Conservation (phyloP, 2,113 vertebrate species). For the Ornithorhynchus anatinus region DNA sequence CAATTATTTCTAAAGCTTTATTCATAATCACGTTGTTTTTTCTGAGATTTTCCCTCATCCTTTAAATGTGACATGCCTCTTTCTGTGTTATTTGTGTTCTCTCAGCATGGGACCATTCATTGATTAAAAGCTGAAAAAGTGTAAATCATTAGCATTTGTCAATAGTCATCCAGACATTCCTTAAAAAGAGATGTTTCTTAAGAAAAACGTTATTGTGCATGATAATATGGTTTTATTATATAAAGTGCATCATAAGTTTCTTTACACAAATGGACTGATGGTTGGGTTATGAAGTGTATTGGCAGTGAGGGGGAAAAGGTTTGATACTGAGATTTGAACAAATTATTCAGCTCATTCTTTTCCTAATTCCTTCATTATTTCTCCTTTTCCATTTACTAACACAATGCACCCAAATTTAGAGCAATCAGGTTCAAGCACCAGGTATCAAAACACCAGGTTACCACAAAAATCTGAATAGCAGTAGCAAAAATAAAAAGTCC, state of each 20-base stretch:
- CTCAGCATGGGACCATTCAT: slow-evolving; percentile 73
- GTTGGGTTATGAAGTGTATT: slow-evolving; percentile 60
- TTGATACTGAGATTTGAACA: background rate
- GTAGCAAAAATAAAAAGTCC: background rate
- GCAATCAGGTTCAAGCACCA: background rate
- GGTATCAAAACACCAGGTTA: too few species aligned
- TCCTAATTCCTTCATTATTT: background rate
- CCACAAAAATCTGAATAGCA: background rate
- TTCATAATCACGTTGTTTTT: slow-evolving; percentile 60
- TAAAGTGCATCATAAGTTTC: slow-evolving; percentile 67
- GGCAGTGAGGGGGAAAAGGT: slow-evolving; percentile 30
- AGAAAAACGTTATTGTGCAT: slow-evolving; percentile 65
- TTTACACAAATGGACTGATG: slow-evolving; percentile 68
- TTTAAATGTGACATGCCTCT: slow-evolving; percentile 70
- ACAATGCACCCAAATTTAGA: background rate
- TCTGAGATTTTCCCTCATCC: slow-evolving; percentile 53
- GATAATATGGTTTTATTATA: slow-evolving; percentile 61
- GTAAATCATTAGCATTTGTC: slow-evolving; percentile 71
- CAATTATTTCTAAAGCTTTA: slow-evolving; percentile 57
- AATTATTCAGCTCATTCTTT: background rate
- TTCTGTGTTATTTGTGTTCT: slow-evolving; percentile 68
- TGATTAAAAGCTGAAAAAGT: slow-evolving; percentile 63
- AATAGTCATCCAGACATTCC: slow-evolving; percentile 72
- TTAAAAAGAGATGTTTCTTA: slow-evolving; percentile 70
- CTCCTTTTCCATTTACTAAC: background rate